A percentile compares a stretch with the other conserved stretches of the same genome.
Evolutionary conservation across 1,140 invertebrate genomes (phyloP).

Genomic region (Drosophila bocki): DNA sequence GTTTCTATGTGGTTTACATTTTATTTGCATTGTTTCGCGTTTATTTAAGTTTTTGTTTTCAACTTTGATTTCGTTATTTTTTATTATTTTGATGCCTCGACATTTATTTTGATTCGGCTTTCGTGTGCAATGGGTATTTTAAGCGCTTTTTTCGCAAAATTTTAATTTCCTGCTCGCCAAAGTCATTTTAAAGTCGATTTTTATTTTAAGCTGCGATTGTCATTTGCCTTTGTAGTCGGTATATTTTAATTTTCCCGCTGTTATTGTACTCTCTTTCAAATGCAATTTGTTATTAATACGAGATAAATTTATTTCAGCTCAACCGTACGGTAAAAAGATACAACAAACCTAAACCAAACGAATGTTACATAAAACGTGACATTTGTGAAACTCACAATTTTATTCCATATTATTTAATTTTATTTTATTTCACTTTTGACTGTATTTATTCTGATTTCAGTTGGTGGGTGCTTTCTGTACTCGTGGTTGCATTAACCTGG

Average conservation of each 20-base stretch:
- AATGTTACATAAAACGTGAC: conserved; percentile 71
- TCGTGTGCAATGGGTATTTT: conserved; percentile 41
- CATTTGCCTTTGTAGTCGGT: conserved; percentile 28
- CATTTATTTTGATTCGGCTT: conserved; percentile 65
- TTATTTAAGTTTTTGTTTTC: conserved; percentile 45
- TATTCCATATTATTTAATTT: conserved; percentile 24
- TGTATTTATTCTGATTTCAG: conserved; percentile 13
- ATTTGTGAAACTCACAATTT: conserved; percentile 59
- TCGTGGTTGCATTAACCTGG: conserved; percentile 18
- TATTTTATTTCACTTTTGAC: conserved; percentile 3
- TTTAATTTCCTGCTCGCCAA: conserved; percentile 56
- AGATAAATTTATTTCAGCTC: conserved; percentile 32
- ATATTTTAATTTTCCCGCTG: conserved; percentile 36
- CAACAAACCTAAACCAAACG: conserved; percentile 32
- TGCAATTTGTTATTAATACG: conserved; percentile 54
- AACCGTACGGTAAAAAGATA: conserved; percentile 1
- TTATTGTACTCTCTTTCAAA: conserved; percentile 25
- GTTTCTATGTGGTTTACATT: conserved; percentile 72
- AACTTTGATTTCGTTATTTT: conserved; percentile 26
- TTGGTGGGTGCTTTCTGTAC: conserved; percentile 27
- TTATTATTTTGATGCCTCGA: conserved; percentile 54
- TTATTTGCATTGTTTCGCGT: conserved; percentile 51
- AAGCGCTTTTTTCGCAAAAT: conserved; percentile 43
- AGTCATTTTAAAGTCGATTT: conserved; percentile 51
- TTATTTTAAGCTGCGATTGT: conserved; percentile 53